Conservation (phyloP, 2,888 invertebrate species). For the Blera fallax region DNA sequence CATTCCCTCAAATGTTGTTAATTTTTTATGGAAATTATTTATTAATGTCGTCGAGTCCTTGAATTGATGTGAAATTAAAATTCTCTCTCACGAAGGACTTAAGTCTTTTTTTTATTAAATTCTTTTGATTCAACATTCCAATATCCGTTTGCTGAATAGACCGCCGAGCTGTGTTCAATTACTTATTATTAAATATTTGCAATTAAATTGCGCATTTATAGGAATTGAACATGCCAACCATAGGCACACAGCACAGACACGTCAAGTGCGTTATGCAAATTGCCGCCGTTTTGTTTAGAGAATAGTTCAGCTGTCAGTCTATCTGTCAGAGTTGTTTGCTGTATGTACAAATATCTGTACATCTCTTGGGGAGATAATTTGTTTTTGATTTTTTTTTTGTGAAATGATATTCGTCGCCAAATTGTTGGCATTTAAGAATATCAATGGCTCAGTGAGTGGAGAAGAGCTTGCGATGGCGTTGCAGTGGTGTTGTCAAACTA, state of each 20-base stretch:
- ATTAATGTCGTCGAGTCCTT: conserved; percentile 30
- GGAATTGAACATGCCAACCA: conserved; percentile 20
- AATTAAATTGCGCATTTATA: conserved; percentile 52
- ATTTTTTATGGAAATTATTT: conserved; percentile 4
- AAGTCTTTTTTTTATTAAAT: neutral
- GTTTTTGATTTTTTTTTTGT: no score
- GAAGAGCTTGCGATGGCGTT: neutral
- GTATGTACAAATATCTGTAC: conserved; percentile 8
- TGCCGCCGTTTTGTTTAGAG: conserved; percentile 41
- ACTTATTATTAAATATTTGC: conserved; percentile 28
- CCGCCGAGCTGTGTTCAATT: conserved; percentile 21
- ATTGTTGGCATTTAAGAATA: conserved; percentile 21
- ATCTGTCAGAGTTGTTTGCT: conserved; percentile 62
- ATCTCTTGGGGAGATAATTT: conserved; percentile 15
- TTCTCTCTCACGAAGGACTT: neutral
- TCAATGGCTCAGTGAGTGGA: neutral
- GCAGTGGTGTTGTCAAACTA: neutral
- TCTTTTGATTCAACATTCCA: neutral
- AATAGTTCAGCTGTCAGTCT: conserved; percentile 61
- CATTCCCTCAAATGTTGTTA: conserved; percentile 2
- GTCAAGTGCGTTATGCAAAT: conserved; percentile 70
- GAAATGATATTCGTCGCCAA: conserved; percentile 1
- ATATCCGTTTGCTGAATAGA: conserved; percentile 10
- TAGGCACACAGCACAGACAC: conserved; percentile 6
- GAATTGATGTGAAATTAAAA: conserved; percentile 5